Percentiles rank a stretch among this genome's conserved stretches.
These are phyloP conservation scores for Subanguina moxae DNA, from an alignment of 1,140 invertebrate genomes.

Conservation along the genomic window DNA sequence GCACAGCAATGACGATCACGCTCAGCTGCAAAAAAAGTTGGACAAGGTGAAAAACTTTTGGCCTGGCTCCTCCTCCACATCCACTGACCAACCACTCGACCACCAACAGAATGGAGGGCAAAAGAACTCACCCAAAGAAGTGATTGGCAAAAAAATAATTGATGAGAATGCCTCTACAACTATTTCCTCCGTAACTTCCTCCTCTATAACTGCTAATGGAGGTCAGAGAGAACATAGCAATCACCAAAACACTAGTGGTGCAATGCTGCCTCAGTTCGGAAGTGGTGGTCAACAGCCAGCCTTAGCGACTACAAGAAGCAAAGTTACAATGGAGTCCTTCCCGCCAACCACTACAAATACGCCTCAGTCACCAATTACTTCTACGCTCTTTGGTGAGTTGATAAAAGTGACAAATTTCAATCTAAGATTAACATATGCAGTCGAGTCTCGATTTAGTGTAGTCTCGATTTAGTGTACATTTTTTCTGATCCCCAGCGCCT, in stretches of 20 bases:
- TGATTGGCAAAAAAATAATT: neutral
- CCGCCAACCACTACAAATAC: neutral
- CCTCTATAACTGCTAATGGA: neutral
- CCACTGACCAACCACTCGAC: neutral
- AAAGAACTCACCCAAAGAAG: no score
- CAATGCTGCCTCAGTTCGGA: neutral
- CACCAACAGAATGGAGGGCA: neutral
- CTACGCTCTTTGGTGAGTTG: neutral
- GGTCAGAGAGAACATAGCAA: neutral
- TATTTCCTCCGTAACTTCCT: neutral
- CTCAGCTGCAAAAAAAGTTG: slow-evolving; percentile 10
- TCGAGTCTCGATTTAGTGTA: no score
- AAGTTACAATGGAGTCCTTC: neutral
- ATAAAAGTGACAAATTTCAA: no score
- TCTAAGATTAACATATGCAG: no score
- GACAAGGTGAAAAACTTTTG: slow-evolving; percentile 7
- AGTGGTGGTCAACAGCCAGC: neutral
- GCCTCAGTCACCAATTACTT: neutral
- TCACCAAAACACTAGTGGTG: neutral
- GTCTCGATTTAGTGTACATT: no score
- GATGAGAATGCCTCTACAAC: no score
- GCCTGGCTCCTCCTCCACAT: neutral
- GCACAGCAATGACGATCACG: slow-evolving; percentile 5
- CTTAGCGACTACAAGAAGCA: no score
- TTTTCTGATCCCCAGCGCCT: no score